Evolutionary conservation across 2,797 vertebrate species (phyloP).

Genomic region (Centropyge bicolor): DNA sequence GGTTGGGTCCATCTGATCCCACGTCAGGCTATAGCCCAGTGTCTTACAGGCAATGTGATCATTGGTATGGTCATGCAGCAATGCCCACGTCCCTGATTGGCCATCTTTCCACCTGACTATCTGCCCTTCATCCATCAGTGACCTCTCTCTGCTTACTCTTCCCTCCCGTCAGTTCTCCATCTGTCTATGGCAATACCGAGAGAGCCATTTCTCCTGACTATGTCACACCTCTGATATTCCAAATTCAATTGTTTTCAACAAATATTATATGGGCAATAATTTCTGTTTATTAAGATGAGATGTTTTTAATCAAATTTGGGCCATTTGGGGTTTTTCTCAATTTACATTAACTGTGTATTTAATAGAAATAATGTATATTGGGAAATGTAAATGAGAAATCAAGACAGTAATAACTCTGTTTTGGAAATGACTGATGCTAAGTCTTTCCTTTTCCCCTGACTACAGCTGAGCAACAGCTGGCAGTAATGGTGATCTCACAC

Average conservation of each 20-base stretch:
- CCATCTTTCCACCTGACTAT: constrained; percentile 61
- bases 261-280: not conserved
- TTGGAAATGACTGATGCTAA: constrained; percentile 2
- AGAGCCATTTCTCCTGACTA: constrained; percentile 7
- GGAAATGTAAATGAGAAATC: not conserved
- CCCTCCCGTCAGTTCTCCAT: constrained; percentile 54
- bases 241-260: not conserved
- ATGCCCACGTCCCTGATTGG: constrained; percentile 26
- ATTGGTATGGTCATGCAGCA: constrained; percentile 28
- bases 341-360: not conserved
- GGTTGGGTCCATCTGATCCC: constrained; percentile 32
- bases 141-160: constrained; percentile 43
- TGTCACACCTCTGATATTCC: constrained; percentile 6
- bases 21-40: constrained; percentile 43
- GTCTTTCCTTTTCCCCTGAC: not conserved
- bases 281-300: not conserved
- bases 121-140: constrained; percentile 62
- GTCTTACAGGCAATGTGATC: constrained; percentile 58
- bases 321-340: not conserved
- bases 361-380: not conserved
- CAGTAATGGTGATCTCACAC: constrained; percentile 24
- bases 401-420: constrained; percentile 8
- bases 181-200: constrained; percentile 42
- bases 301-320: not conserved
- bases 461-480: constrained; percentile 36